A percentile compares a stretch with the other conserved stretches of the same genome.
Evolutionary conservation across 2,113 vertebrate species (phyloP).

Genomic region (Probosciger aterrimus): DNA sequence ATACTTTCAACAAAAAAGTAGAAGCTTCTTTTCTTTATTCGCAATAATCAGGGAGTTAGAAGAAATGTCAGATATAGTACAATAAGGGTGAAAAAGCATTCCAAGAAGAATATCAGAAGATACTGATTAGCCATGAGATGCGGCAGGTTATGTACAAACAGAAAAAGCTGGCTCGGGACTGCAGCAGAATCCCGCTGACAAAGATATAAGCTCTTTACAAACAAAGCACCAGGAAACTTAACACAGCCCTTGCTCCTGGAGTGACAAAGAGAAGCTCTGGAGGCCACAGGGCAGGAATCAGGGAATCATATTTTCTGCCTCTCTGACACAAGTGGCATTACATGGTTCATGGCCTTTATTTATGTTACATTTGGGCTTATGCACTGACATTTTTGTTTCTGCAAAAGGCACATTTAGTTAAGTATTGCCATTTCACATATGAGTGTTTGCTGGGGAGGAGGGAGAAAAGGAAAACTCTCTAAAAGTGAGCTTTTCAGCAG

Average conservation of each 20-base stretch:
- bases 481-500: not conserved
- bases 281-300: not conserved
- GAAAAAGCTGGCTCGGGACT: not conserved
- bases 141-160: not conserved
- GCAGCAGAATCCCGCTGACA: not conserved
- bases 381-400: not conserved
- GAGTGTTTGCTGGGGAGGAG: not conserved
- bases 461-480: not conserved
- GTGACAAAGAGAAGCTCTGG: not conserved
- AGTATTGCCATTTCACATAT: not conserved
- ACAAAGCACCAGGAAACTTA: not conserved
- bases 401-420: not conserved
- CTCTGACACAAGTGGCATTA: not conserved
- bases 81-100: not conserved
- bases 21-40: not conserved
- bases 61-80: not conserved
- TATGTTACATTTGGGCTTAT: not conserved
- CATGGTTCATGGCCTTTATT: not conserved
- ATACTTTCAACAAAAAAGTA: not conserved
- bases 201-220: not conserved
- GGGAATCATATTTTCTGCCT: not conserved
- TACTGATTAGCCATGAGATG: not conserved
- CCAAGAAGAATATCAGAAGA: not conserved
- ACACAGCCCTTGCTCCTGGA: accelerated
- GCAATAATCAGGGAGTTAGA: not conserved